A percentile compares a stretch with the other conserved stretches of the same genome.
These are phyloP conservation scores for Meloidogyne hapla DNA, from an alignment of 1,140 invertebrate genomes.

Conservation along the genomic window DNA sequence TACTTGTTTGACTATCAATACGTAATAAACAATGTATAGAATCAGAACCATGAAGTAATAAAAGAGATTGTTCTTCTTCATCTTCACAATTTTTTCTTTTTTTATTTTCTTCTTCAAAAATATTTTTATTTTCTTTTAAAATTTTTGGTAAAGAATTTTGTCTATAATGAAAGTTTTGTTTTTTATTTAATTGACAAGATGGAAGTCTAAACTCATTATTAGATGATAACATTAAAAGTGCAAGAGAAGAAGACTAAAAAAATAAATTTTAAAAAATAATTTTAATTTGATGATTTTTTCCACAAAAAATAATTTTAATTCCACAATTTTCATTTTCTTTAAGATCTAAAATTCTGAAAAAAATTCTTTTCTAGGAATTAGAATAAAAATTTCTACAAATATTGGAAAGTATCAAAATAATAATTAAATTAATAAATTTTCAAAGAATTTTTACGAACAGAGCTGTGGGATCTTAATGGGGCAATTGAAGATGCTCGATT, in stretches of 20 bases:
- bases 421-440: no score
- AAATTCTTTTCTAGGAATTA: no score
- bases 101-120: neutral
- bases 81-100: neutral
- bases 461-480: neutral
- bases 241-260: neutral
- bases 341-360: no score
- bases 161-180: neutral
- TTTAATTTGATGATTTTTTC: no score
- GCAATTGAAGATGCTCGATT: neutral
- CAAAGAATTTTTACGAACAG: neutral
- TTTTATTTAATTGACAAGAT: neutral
- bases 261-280: neutral
- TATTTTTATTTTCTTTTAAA: neutral
- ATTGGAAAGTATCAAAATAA: no score
- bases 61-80: neutral
- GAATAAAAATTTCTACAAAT: no score
- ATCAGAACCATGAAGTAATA: constrained; percentile 26
- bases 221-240: neutral
- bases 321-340: no score
- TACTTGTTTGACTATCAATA: constrained; percentile 27
- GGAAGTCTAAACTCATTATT: neutral
- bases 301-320: no score
- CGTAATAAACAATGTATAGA: constrained; percentile 18
- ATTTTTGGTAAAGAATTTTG: neutral